A percentile compares a stretch with the other conserved stretches of the same genome.
phyloP scores from a whole-genome alignment of 2,888 invertebrate genomes.

The Steinernema scapterisci region DNA sequence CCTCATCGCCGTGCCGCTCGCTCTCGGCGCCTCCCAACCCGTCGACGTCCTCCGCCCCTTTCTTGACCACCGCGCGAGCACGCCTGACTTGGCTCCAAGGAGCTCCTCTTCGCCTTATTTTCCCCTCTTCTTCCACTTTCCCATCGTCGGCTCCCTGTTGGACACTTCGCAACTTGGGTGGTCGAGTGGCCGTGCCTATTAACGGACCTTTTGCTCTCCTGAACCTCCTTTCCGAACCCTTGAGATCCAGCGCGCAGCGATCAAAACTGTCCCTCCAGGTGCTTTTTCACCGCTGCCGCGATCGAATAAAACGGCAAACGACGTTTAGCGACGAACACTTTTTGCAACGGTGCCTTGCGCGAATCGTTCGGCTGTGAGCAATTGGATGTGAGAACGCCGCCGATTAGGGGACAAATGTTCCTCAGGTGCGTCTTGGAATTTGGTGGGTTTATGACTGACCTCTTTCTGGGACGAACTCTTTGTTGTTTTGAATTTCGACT shows the following conservation, averaged over 20 bases:
- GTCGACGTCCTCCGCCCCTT: slow-evolving; percentile 22
- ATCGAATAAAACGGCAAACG: slow-evolving; percentile 7
- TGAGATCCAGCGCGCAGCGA: neutral
- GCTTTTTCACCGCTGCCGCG: neutral
- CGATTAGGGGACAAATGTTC: too few species aligned
- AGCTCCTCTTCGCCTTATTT: neutral
- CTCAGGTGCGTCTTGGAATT: too few species aligned
- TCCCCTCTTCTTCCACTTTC: too few species aligned
- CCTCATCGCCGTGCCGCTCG: neutral
- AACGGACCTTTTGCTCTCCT: too few species aligned
- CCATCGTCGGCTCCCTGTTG: too few species aligned
- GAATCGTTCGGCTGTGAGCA: slow-evolving; percentile 24
- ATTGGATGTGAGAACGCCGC: slow-evolving; percentile 11
- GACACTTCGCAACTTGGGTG: too few species aligned
- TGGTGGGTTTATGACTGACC: too few species aligned
- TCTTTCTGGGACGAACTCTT: too few species aligned
- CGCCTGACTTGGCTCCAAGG: slow-evolving; percentile 8
- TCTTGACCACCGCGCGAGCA: slow-evolving; percentile 24
- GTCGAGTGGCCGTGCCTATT: too few species aligned
- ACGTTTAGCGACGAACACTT: slow-evolving; percentile 10
- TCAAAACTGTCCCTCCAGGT: slow-evolving; percentile 7
- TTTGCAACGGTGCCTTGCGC: slow-evolving; percentile 15
- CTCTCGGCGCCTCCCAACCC: neutral
- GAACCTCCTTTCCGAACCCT: too few species aligned
- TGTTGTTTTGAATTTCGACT: too few species aligned